Evolutionary conservation across 2,797 vertebrate species (phyloP).

Genomic region (Enteromius radiatus): DNA sequence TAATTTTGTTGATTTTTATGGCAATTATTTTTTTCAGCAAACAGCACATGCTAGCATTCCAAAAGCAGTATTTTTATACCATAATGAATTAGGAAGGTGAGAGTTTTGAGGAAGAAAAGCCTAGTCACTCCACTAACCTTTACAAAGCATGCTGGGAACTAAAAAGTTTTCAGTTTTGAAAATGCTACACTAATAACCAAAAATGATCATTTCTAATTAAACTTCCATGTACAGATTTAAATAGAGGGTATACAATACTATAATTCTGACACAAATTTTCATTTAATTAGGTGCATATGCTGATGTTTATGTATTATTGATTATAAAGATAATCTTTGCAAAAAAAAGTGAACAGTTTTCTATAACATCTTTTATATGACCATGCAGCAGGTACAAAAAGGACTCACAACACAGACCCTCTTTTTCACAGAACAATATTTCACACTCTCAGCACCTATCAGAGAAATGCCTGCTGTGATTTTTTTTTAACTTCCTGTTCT

Average conservation of each 20-base stretch:
- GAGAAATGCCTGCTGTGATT: conserved; percentile 25
- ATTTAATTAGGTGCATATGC: not conserved
- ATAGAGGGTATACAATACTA: not conserved
- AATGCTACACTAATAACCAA: not conserved
- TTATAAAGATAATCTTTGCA: not conserved
- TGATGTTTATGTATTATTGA: not conserved
- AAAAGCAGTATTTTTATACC: not conserved
- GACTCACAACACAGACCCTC: not conserved
- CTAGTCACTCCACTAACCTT: not conserved
- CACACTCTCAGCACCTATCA: conserved; percentile 15
- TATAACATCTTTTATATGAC: not conserved
- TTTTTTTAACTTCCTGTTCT: not conserved
- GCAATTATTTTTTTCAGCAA: not conserved
- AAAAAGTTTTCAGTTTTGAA: not conserved
- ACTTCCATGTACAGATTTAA: not conserved
- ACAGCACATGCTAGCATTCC: not conserved
- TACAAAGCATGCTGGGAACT: not conserved
- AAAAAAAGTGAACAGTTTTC: not conserved
- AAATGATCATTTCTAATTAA: not conserved
- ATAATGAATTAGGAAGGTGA: not conserved
- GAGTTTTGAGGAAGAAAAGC: not conserved
- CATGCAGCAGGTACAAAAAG: not conserved
- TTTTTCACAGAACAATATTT: conserved; percentile 35
- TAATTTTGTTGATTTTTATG: not conserved
- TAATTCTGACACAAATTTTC: too few relatives aligned